phyloP scores from a whole-genome alignment of 2,113 vertebrate species.

The Halichoerus grypus region DNA sequence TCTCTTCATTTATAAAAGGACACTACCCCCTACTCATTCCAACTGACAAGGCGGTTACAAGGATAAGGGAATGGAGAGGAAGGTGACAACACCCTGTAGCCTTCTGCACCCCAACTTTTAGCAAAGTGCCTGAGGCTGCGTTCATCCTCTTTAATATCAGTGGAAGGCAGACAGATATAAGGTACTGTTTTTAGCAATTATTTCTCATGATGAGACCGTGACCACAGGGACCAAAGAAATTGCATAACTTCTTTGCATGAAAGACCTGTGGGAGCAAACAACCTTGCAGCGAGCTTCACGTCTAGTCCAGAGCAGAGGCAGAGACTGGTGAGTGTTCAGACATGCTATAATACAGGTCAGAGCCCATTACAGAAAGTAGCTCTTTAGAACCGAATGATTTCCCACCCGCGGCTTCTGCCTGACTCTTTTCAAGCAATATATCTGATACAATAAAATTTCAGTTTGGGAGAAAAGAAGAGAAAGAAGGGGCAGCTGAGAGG shows the following conservation, averaged over 20 bases:
- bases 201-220: neutral
- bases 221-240: neutral
- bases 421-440: constrained; percentile 43
- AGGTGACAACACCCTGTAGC: neutral
- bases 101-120: neutral
- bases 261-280: neutral
- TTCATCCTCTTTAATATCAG: neutral
- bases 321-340: neutral
- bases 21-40: neutral
- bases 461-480: constrained; percentile 54
- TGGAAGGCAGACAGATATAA: neutral
- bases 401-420: neutral
- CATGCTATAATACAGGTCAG: neutral
- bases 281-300: neutral
- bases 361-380: neutral
- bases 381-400: constrained; percentile 57
- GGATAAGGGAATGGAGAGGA: neutral
- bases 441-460: constrained; percentile 54
- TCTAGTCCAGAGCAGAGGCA: neutral
- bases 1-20: neutral
- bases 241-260: neutral
- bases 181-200: constrained; percentile 14
- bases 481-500: neutral
- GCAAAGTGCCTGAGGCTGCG: neutral
- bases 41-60: neutral